Evolutionary conservation across 2,113 vertebrate genomes (phyloP), one percentile per base, ranked within the genome.

Genomic region (Trichechus manatus): DNA sequence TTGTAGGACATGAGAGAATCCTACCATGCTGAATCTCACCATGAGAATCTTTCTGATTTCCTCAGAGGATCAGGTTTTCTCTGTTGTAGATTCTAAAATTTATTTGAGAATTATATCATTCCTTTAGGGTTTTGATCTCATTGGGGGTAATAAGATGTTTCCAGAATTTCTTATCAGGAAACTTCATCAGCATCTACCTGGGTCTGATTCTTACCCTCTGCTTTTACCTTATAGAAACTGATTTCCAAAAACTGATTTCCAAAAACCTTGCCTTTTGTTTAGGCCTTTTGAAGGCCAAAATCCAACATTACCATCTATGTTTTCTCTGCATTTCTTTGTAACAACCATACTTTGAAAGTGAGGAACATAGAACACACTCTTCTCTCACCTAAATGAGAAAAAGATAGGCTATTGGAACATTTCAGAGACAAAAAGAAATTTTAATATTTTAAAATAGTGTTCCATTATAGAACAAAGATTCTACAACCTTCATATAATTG

Each of bases 101-200:
- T 90, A 82, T 75, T n/a, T 95, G 53, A 97, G 25, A 44, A 20
- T 61, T 72, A 77, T 94, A 56, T 93, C 75, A 33, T 84, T 87
- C 59, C 36, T 81, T 70, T 83, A 63, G 36, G 59, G 15, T 89
- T 94, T 95, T 94, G 6, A 86, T 56, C 19, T 95, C 47, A 94
- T 27, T 44, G 36, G 86, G 47, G 27, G n/a, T 86, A 66, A 81
- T 5, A 94, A 95, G 79, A 74, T 22, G 85, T 93, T 94, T 93
- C 79, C 31, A 91, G 20, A 82, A 83, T 47, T 50, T 59, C 29
- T 89, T 42, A n/a, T 59, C 23, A 25, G 31, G n/a, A 42, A 87
- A 3, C 14, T 93, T 89, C 44, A 83, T 66, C n/a, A 91, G 36
- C 22, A 64, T 93, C 47, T 94, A 79, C 56, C 2, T 74, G 33